phyloP scores from a whole-genome alignment of 2,797 vertebrate genomes.

The Melanotaenia maccullochi region DNA sequence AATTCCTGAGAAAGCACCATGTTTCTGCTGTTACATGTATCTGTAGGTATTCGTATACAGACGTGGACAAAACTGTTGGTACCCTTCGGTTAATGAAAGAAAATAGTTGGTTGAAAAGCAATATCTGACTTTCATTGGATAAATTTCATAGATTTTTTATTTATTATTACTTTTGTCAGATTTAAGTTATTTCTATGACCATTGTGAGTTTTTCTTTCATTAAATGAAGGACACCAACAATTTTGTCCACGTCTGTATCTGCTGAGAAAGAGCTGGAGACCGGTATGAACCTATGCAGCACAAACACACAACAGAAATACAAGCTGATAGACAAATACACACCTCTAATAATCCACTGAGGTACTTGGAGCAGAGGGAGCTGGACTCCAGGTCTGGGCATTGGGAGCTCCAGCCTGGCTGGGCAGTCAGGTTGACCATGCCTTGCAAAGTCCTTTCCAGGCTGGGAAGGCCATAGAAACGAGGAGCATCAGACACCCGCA shows the following conservation, averaged over 20 bases:
- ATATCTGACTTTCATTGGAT: too few species aligned
- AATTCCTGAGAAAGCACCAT: constrained; percentile 68
- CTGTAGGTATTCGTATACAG: constrained; percentile 19
- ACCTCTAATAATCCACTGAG: constrained; percentile 94
- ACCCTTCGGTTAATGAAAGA: too few species aligned
- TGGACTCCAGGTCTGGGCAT: constrained; percentile 80
- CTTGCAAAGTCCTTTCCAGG: constrained; percentile 90
- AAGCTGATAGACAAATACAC: constrained; percentile 29
- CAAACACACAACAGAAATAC: constrained; percentile 12
- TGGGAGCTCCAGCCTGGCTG: constrained; percentile 91
- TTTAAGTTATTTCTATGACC: too few species aligned
- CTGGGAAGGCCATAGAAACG: constrained; percentile 96
- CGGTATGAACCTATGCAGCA: constrained; percentile 33
- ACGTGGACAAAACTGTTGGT: too few species aligned
- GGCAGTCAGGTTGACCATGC: constrained; percentile 91
- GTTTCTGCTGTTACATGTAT: constrained; percentile 51
- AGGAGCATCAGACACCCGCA: constrained; percentile 91
- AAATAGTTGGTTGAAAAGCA: too few species aligned
- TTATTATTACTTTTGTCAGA: too few species aligned
- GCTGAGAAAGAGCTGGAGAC: constrained; percentile 26
- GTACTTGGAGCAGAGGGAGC: constrained; percentile 89
- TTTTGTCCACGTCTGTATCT: not conserved
- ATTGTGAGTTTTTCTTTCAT: too few species aligned
- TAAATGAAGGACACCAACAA: too few species aligned
- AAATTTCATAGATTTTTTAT: too few species aligned